A percentile compares a stretch with the other conserved stretches of the same genome.
Conservation (phyloP, 2,888 invertebrate species). For the Microchrysa polita region DNA sequence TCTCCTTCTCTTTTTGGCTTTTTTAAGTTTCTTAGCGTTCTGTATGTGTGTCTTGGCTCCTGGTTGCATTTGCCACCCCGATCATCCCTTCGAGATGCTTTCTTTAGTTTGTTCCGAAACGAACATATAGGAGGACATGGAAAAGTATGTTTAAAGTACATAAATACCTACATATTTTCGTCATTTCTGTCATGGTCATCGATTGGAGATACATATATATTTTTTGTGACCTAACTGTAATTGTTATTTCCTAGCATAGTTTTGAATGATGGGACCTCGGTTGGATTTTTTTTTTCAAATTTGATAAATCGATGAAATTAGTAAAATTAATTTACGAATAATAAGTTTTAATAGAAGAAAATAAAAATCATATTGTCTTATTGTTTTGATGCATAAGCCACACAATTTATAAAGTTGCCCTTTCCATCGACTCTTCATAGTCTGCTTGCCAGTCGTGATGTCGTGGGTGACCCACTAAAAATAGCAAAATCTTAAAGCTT, state of each 20-base stretch:
- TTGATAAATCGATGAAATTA: too few relatives aligned
- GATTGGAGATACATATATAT: too few relatives aligned
- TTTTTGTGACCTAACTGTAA: too few relatives aligned
- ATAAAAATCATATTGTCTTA: too few relatives aligned
- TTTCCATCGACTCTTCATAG: neutral
- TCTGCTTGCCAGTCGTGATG: neutral
- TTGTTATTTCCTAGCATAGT: too few relatives aligned
- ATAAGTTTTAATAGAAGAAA: too few relatives aligned
- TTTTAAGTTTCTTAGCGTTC: too few relatives aligned
- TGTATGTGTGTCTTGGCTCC: neutral
- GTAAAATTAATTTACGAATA: too few relatives aligned
- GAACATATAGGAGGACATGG: neutral
- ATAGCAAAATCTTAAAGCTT: slow-evolving; percentile 4
- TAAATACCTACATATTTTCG: neutral
- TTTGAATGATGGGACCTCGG: too few relatives aligned
- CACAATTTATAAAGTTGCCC: neutral
- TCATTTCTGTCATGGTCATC: too few relatives aligned
- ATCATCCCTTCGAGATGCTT: neutral
- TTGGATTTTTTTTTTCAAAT: too few relatives aligned
- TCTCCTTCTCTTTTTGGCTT: too few relatives aligned
- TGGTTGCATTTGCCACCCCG: slow-evolving; percentile 13
- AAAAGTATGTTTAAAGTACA: slow-evolving; percentile 19
- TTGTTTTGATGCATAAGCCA: neutral
- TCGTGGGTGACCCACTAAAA: slow-evolving; percentile 16
- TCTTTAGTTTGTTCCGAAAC: neutral